phyloP scores from a whole-genome alignment of 1,140 invertebrate species.

The Periplaneta americana region DNA sequence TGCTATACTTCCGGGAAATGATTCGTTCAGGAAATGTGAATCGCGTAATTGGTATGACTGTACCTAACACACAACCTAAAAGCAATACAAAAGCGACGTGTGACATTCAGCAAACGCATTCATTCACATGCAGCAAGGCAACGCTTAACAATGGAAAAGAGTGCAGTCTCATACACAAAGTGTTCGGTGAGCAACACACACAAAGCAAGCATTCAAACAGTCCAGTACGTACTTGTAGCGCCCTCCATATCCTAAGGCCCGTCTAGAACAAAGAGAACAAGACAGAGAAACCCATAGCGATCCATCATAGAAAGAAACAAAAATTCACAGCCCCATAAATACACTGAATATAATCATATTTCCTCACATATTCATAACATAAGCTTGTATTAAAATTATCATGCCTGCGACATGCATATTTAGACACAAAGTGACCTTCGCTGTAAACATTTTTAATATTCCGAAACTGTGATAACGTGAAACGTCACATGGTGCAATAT shows the following conservation, averaged over 20 bases:
- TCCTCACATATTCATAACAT: neutral
- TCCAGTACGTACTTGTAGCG: constrained; percentile 14
- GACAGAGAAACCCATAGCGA: neutral
- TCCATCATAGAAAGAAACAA: neutral
- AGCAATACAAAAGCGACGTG: neutral
- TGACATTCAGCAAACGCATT: neutral
- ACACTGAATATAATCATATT: neutral
- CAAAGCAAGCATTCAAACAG: neutral
- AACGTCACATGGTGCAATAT: no score
- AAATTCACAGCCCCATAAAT: neutral
- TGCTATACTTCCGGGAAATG: no score
- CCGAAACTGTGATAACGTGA: neutral
- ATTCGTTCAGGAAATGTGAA: no score
- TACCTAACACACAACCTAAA: neutral
- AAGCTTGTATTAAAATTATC: neutral
- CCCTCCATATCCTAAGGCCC: constrained; percentile 18
- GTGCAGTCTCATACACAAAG: no score
- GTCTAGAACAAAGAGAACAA: constrained; percentile 17
- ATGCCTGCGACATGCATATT: neutral
- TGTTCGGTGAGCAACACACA: neutral
- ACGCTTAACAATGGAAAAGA: neutral
- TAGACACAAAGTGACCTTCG: no score
- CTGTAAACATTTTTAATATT: neutral
- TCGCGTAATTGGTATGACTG: no score
- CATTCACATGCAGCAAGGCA: neutral